Percentiles rank a stretch among this genome's conserved stretches.
Conservation (phyloP, 2,113 vertebrate species). For the Galemys pyrenaicus region DNA sequence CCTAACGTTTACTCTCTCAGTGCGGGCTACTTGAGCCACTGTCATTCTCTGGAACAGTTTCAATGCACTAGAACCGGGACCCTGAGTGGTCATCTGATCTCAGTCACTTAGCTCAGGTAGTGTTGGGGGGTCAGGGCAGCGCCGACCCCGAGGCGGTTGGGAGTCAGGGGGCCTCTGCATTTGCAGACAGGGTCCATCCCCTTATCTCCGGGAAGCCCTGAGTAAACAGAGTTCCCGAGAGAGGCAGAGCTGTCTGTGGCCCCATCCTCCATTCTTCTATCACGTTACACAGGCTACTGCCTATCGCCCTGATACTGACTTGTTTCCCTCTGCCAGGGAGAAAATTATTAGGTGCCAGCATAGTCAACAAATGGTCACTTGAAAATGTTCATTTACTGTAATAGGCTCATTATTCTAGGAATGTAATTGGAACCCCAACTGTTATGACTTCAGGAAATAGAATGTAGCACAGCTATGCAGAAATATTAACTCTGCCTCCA, state of each 20-base stretch:
- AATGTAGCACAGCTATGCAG: constrained; percentile 60
- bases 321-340: constrained; percentile 19
- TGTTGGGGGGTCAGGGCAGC: neutral
- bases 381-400: constrained; percentile 70
- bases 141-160: neutral
- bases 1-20: neutral
- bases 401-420: constrained; percentile 67
- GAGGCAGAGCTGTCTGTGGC: neutral
- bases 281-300: neutral
- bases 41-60: neutral
- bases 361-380: constrained; percentile 33
- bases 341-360: constrained; percentile 69
- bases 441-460: constrained; percentile 70
- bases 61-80: neutral
- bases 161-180: neutral
- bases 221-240: neutral
- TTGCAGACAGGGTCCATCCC: neutral
- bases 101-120: neutral
- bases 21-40: neutral
- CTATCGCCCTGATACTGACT: constrained; percentile 20
- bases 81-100: neutral
- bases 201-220: neutral
- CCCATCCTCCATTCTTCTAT: neutral
- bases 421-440: constrained; percentile 68
- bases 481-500: constrained; percentile 61